phyloP scores from a whole-genome alignment of 2,113 vertebrate species.

The Urocitellus parryii region DNA sequence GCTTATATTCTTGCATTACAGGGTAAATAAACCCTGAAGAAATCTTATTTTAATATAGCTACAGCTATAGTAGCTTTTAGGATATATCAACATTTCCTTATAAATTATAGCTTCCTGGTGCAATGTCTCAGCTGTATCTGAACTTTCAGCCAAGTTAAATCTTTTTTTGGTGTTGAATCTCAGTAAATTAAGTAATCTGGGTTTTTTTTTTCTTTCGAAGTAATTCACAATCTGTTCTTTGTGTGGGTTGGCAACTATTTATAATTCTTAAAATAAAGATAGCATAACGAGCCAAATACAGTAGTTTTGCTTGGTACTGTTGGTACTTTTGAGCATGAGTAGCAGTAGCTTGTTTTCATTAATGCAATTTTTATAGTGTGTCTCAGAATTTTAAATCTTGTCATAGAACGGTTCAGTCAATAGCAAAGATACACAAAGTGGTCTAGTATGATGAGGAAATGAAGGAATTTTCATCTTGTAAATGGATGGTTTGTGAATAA shows the following conservation, averaged over 20 bases:
- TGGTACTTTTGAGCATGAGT: constrained; percentile 62
- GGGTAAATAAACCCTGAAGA: constrained; percentile 65
- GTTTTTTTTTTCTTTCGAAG: constrained; percentile 17
- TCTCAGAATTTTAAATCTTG: constrained; percentile 57
- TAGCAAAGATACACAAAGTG: constrained; percentile 16
- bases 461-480: constrained; percentile 9
- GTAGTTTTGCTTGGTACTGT: constrained; percentile 77
- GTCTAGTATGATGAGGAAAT: constrained; percentile 12
- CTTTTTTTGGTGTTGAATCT: constrained; percentile 67
- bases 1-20: constrained; percentile 70
- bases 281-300: constrained; percentile 70
- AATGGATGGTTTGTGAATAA: constrained; percentile 50
- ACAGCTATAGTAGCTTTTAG: constrained; percentile 72
- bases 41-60: constrained; percentile 70
- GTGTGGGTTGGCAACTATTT: constrained; percentile 69
- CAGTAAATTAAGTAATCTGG: constrained; percentile 66
- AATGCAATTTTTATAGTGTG: constrained; percentile 46
- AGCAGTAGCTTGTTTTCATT: constrained; percentile 80
- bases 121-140: constrained; percentile 64
- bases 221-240: constrained; percentile 71
- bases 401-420: constrained; percentile 47
- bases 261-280: constrained; percentile 72
- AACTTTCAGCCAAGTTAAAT: constrained; percentile 73
- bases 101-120: constrained; percentile 79
- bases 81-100: constrained; percentile 71